A percentile compares a stretch with the other conserved stretches of the same genome.
Evolutionary conservation across 2,797 vertebrate species (phyloP).

Genomic region (Mycteria americana): DNA sequence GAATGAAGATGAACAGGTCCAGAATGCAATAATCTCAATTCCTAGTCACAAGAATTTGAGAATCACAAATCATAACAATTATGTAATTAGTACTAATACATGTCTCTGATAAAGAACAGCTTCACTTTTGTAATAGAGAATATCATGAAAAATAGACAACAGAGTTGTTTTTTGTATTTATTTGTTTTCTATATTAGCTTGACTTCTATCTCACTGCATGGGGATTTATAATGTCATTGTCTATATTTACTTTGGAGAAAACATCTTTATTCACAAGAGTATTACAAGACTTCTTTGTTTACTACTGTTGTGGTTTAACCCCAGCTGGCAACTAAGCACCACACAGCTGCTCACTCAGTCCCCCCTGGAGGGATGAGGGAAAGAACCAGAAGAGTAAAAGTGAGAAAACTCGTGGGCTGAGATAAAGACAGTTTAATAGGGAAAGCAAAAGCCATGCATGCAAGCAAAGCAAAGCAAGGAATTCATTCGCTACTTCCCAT

Average conservation of each 20-base stretch:
- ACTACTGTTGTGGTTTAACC: neutral
- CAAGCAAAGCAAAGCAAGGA: no score
- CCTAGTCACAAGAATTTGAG: neutral
- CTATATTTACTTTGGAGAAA: neutral
- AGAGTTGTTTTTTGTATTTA: neutral
- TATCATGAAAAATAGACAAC: neutral
- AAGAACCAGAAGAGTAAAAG: no score
- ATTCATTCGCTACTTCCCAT: no score
- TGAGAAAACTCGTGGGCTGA: no score
- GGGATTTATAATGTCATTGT: neutral
- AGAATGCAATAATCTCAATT: neutral
- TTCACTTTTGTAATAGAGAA: neutral
- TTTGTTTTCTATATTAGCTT: neutral
- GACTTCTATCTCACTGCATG: neutral
- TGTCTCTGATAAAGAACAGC: neutral
- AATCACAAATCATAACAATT: neutral
- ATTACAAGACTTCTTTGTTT: neutral
- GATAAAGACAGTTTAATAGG: no score
- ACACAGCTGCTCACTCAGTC: no score
- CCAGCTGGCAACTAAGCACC: no score
- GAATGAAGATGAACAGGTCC: neutral
- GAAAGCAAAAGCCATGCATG: no score
- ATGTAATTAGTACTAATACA: neutral
- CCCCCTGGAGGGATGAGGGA: no score
- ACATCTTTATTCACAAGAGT: neutral